Evolutionary conservation across 2,113 vertebrate species (phyloP).

Genomic region (Sminthopsis crassicaudata): DNA sequence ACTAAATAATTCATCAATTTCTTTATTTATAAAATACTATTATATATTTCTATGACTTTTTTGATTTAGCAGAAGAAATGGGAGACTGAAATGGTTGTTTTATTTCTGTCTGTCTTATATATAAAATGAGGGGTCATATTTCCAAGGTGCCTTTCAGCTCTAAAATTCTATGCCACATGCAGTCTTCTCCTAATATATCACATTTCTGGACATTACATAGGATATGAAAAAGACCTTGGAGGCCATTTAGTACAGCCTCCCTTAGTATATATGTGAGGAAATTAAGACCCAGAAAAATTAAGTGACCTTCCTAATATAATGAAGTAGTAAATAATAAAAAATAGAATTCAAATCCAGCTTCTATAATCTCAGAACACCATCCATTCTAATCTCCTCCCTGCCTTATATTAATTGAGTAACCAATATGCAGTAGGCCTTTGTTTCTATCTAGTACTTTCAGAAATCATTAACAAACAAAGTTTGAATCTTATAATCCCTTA

Average conservation of each 20-base stretch:
- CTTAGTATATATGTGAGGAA: neutral
- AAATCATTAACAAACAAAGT: neutral
- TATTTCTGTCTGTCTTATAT: neutral
- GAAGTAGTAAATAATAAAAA: neutral
- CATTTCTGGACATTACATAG: constrained; percentile 34
- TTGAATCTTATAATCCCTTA: neutral
- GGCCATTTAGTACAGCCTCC: neutral
- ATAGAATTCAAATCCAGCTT: neutral
- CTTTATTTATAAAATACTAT: neutral
- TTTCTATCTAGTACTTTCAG: neutral
- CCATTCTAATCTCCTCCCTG: neutral
- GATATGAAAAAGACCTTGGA: neutral
- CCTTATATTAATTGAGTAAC: neutral
- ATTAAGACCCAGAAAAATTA: neutral
- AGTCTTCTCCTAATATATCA: neutral
- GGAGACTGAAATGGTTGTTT: neutral
- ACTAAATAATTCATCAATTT: neutral
- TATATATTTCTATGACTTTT: neutral
- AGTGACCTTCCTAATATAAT: neutral
- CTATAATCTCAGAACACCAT: neutral
- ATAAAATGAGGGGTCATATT: neutral
- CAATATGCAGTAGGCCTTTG: neutral
- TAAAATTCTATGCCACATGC: neutral
- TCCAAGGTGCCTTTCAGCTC: neutral
- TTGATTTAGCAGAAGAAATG: neutral